phyloP scores from a whole-genome alignment of 2,797 vertebrate genomes.

The Bradypodion pumilum region DNA sequence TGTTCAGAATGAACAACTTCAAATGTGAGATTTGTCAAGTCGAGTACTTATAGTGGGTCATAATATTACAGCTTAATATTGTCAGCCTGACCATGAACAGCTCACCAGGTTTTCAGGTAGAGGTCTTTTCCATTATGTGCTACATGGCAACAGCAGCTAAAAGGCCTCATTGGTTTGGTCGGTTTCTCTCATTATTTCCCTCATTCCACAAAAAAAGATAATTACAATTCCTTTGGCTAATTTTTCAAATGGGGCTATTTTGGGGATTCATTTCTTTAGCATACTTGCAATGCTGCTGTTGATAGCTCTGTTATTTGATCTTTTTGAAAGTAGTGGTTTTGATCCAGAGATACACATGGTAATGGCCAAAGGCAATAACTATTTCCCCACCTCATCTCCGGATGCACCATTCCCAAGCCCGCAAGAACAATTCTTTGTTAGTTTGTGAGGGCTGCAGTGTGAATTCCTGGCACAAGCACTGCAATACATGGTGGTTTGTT shows the following conservation, averaged over 20 bases:
- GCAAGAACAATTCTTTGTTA: neutral
- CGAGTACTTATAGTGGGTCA: neutral
- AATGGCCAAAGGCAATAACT: too few species aligned
- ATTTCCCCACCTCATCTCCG: neutral
- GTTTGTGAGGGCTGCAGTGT: neutral
- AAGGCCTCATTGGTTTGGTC: neutral
- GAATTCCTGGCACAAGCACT: neutral
- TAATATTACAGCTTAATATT: neutral
- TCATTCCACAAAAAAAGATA: neutral
- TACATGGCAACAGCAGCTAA: too few species aligned
- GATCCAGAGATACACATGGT: neutral
- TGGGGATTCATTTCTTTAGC: too few species aligned
- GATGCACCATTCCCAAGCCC: neutral
- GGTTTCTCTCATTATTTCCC: neutral
- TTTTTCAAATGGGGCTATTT: too few species aligned
- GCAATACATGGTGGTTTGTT: neutral
- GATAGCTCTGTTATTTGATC: neutral
- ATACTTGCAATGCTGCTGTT: neutral
- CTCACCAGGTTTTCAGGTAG: neutral
- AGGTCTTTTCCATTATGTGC: neutral
- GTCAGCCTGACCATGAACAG: neutral
- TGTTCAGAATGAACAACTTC: neutral
- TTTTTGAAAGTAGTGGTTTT: neutral
- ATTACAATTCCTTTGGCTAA: neutral
- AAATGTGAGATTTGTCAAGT: neutral